Evolutionary conservation across 2,888 invertebrate species (phyloP), one percentile per base, ranked within the genome.

Genomic region (Iphiclides podalirius): DNA sequence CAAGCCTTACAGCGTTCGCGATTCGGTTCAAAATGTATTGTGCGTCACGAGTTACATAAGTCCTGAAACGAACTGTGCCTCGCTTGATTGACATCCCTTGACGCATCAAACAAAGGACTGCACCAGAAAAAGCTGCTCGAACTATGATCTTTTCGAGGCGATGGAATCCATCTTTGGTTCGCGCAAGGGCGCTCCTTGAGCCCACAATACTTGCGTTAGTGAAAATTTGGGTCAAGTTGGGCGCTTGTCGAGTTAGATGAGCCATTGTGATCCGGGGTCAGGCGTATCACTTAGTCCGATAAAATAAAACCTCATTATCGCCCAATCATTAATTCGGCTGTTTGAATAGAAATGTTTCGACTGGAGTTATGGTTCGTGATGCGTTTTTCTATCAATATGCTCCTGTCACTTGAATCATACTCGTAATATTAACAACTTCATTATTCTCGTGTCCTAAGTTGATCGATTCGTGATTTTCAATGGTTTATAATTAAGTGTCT

Each of bases 221-320:
- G 42, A 48, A 12, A 1, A 48, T 48, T 38, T 43, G 12, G 48
- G 48, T 48, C 48, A 48, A 48, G 48, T 38, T 33, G 42, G 47
- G 11, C 33, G 16, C 48, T 28, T 11, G 13, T 42, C 26, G 14
- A 38, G 42, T 43, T 37, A 26, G 38, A 33, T 14, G 34, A 11
- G 20, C 31, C 15, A 28, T 47, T 47, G 31, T 14, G 16, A 12
- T 23, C 20, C 41, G 15, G 42, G 43, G 42, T 43, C 48, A n/a
- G n/a, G 36, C 15, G 20, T n/a, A 13, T 33, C 15, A 28, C 11
- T 31, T 35, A 31, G 11, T 14, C 20, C 8, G 11, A 1, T 11
- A 2, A 40, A 42, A 11, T 13, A 36, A 28, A 38, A 26, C 35
- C 14, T 43, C 38, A 38, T 49, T 37, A 49, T 47, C 14, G 20